Conservation (phyloP, 2,888 invertebrate genomes). For the Tipula unca region DNA sequence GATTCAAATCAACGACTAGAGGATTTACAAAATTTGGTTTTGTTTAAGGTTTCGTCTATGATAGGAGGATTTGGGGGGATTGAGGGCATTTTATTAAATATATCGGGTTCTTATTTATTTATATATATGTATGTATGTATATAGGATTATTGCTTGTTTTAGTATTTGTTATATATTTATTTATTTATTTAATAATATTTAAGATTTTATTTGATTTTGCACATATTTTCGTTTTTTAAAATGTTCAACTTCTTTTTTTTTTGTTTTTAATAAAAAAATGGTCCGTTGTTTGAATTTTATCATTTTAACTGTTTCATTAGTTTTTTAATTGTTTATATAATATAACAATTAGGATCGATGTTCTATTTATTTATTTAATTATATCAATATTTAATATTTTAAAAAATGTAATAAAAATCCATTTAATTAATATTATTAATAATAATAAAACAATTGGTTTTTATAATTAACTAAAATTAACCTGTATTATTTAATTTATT, state of each 20-base stretch:
- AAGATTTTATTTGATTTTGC: background rate
- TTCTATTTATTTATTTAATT: background rate
- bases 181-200: background rate
- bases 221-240: background rate
- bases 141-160: constrained; percentile 1
- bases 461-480: background rate
- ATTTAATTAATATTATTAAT: background rate
- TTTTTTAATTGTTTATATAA: background rate
- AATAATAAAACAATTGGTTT: background rate
- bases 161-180: background rate
- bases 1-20: background rate
- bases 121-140: background rate
- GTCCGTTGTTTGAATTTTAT: background rate
- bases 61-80: background rate
- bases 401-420: background rate
- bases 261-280: background rate
- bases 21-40: background rate
- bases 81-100: background rate
- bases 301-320: background rate
- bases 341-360: background rate
- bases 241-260: background rate
- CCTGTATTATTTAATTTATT: background rate
- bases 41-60: background rate
- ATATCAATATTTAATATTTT: background rate
- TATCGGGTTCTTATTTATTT: background rate